Evolutionary conservation across 2,888 invertebrate genomes (phyloP), one percentile per base, ranked within the genome.

Genomic region (Pachycephus smyrnensis): DNA sequence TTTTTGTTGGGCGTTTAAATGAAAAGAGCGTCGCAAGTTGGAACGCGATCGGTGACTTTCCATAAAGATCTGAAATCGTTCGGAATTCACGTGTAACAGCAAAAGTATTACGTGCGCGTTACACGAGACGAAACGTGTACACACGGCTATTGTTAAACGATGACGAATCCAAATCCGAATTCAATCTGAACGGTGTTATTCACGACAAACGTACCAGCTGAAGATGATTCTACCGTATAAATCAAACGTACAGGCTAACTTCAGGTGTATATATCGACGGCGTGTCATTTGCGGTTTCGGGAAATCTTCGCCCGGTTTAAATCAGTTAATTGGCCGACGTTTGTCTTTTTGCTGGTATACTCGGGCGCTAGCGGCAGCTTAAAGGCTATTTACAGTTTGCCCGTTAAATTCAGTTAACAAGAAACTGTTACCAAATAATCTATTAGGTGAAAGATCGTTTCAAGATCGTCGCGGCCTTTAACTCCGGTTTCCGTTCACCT

Each of bases 401-500:
- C 79, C 83, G 81, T 86, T 80, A 81, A 84, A 84, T 84, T 79
- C 79, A 73, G 82, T 82, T 84, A 85, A 87, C 84, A 80, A 85
- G 84, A 84, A 86, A 85, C 81, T 80, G 83, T 87, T 85, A 84
- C 83, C 84, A 81, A 87, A 87, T 86, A 86, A 84, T 86, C 84
- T 82, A 82, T 84, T 81, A 82, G 83, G 80, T 68, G 81, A 79
- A 80, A 79, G 80, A 81, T 79, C 80, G 80, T 82, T 84, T 84
- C 80, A 82, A 83, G 86, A 88, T 85, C 85, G 86, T 86, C 83
- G 85, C 85, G 85, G 83, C 83, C 86, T 84, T 88, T 87, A 84
- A 85, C 84, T 84, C 80, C 79, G 78, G 75, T 78, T 81, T 75
- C 75, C 76, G 80, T 78, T 78, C 78, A 73, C 86, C 83, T 84